phyloP scores from a whole-genome alignment of 1,140 invertebrate species.

The Drosophila lowei region DNA sequence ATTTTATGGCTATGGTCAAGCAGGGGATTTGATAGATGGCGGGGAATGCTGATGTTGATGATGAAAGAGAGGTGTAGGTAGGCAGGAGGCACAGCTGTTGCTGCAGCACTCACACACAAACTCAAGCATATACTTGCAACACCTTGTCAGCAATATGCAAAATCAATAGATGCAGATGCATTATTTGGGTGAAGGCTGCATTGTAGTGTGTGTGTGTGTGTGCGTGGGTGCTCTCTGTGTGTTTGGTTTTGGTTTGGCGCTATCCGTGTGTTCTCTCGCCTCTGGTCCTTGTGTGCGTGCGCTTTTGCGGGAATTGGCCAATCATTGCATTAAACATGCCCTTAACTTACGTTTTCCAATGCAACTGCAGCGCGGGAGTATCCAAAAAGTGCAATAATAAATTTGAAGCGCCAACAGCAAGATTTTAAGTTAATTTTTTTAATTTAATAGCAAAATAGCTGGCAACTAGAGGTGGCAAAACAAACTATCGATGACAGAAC shows the following conservation, averaged over 20 bases:
- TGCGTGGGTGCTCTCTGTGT: conserved; percentile 38
- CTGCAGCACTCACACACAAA: conserved; percentile 20
- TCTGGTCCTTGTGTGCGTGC: no score
- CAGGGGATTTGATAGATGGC: neutral
- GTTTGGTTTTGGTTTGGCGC: conserved; percentile 32
- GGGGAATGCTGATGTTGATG: neutral
- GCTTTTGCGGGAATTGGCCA: no score
- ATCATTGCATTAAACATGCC: no score
- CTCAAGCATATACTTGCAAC: conserved; percentile 15
- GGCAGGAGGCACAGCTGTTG: conserved; percentile 59
- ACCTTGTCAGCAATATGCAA: conserved; percentile 49
- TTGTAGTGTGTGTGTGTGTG: conserved; percentile 16
- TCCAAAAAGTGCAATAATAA: neutral
- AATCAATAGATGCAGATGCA: conserved; percentile 58
- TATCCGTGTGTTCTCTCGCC: conserved; percentile 7
- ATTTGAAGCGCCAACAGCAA: conserved; percentile 1
- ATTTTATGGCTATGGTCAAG: conserved; percentile 4
- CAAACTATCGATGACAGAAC: no score
- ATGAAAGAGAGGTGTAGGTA: neutral
- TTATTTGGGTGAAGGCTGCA: conserved; percentile 41
- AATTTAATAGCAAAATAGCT: conserved; percentile 35
- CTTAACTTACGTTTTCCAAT: conserved; percentile 50
- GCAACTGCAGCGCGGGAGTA: neutral
- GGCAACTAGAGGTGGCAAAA: neutral
- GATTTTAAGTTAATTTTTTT: conserved; percentile 29